Conservation (phyloP, 2,797 vertebrate genomes). For the Sphenodon punctatus region DNA sequence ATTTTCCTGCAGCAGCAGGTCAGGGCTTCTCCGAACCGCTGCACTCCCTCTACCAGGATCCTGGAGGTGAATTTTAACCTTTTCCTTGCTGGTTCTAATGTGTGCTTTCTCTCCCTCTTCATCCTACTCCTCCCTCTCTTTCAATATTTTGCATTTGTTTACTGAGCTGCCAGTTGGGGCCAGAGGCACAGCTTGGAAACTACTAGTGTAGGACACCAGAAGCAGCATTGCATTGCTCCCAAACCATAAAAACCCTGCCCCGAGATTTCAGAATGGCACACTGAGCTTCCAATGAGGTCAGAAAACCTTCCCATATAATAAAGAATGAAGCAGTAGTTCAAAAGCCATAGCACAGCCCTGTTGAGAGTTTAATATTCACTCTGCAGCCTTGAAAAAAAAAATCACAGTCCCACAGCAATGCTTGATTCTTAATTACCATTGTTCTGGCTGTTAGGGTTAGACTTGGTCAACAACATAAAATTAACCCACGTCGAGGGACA, state of each 20-base stretch:
- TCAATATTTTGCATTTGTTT: too few relatives aligned
- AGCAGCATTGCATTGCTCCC: too few relatives aligned
- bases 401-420: neutral
- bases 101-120: too few relatives aligned
- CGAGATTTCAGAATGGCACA: neutral
- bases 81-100: too few relatives aligned
- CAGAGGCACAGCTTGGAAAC: too few relatives aligned
- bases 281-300: neutral
- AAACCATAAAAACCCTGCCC: neutral
- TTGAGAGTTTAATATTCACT: neutral
- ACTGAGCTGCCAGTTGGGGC: too few relatives aligned
- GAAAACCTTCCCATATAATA: neutral
- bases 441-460: neutral
- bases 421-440: fast-evolving
- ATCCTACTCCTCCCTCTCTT: too few relatives aligned
- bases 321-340: neutral
- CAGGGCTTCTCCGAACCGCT: too few relatives aligned
- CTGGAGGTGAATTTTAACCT: too few relatives aligned
- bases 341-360: neutral
- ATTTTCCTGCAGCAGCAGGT: too few relatives aligned
- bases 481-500: fast-evolving
- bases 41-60: too few relatives aligned
- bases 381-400: neutral
- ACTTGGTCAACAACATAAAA: neutral
- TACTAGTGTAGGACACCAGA: too few relatives aligned